Evolutionary conservation across 2,113 vertebrate species (phyloP).

Genomic region (Pseudorhombus dupliciocellatus): DNA sequence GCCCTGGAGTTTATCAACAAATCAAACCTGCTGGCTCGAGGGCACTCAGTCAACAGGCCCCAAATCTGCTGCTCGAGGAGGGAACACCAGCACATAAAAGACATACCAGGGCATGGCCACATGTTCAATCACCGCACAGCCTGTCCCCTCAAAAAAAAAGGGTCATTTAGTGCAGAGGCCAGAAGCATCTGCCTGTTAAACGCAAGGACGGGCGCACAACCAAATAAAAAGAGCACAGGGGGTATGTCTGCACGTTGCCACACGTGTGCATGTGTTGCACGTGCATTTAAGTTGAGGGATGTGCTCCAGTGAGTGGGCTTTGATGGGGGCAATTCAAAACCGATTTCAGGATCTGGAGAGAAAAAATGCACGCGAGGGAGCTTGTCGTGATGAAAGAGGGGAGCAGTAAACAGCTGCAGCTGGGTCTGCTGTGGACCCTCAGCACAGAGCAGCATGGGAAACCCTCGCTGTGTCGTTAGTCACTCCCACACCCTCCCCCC

Average conservation of each 20-base stretch:
- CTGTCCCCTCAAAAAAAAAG: slow-evolving; percentile 31
- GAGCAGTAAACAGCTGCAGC: slow-evolving; percentile 58
- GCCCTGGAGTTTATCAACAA: slow-evolving; percentile 55
- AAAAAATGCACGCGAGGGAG: slow-evolving; percentile 6
- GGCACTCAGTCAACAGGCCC: slow-evolving; percentile 19
- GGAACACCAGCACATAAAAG: slow-evolving; percentile 58
- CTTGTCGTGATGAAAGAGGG: slow-evolving; percentile 52
- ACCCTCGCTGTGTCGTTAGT: slow-evolving; percentile 25
- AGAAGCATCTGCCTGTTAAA: slow-evolving; percentile 47
- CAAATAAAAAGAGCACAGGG: slow-evolving; percentile 46
- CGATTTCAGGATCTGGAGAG: slow-evolving; percentile 3
- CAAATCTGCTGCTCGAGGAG: background rate
- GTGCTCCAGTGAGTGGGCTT: background rate
- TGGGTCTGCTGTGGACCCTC: slow-evolving; percentile 16
- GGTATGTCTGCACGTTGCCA: background rate
- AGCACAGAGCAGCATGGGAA: slow-evolving; percentile 17
- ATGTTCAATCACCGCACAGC: slow-evolving; percentile 44
- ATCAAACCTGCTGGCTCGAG: slow-evolving; percentile 35
- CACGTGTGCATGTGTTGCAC: slow-evolving; percentile 37
- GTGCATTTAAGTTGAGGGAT: slow-evolving; percentile 26
- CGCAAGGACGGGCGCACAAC: slow-evolving; percentile 7
- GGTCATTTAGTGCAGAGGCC: slow-evolving; percentile 30
- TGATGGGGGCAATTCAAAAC: slow-evolving; percentile 40
- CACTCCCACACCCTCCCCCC: background rate
- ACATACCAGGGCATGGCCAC: slow-evolving; percentile 50